A percentile compares a stretch with the other conserved stretches of the same genome.
phyloP scores from a whole-genome alignment of 2,113 vertebrate genomes.

The Symphodus melops region DNA sequence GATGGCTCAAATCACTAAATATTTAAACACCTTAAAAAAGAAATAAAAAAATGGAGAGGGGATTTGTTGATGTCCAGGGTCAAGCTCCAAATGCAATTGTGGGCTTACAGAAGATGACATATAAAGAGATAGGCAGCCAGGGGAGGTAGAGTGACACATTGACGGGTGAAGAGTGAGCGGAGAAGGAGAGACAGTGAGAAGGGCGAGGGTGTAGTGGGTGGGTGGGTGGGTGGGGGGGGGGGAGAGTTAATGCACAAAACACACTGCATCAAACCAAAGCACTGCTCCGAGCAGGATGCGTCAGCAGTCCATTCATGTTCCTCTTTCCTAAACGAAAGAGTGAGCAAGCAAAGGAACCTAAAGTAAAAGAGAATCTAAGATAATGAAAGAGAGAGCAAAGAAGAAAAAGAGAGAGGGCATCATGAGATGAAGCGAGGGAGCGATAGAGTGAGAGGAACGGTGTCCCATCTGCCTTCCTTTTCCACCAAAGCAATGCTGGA shows the following conservation, averaged over 20 bases:
- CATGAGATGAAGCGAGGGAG: slow-evolving; percentile 7
- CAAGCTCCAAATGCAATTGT: neutral
- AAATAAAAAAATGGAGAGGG: neutral
- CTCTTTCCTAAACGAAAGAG: slow-evolving; percentile 61
- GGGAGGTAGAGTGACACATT: slow-evolving; percentile 46
- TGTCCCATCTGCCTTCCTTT: slow-evolving; percentile 49
- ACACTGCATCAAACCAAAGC: slow-evolving; percentile 89
- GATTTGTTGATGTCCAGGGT: neutral
- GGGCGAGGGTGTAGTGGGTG: slow-evolving; percentile 65
- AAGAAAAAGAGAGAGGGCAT: neutral
- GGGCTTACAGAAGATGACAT: neutral
- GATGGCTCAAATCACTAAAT: too few species aligned
- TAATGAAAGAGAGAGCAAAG: neutral
- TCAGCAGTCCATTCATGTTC: slow-evolving; percentile 92
- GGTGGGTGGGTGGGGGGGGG: slow-evolving; percentile 72
- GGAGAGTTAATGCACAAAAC: slow-evolving; percentile 82
- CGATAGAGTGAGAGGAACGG: slow-evolving; percentile 22
- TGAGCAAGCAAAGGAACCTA: slow-evolving; percentile 6
- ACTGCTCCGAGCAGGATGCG: slow-evolving; percentile 87
- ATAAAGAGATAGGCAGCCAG: neutral
- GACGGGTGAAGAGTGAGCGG: slow-evolving; percentile 42
- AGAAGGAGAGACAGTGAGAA: slow-evolving; percentile 46
- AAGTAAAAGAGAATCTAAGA: slow-evolving; percentile 32
- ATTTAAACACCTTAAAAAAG: neutral
- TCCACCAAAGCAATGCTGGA: slow-evolving; percentile 49